phyloP scores from a whole-genome alignment of 2,113 vertebrate species.

The Calidris pygmaea region DNA sequence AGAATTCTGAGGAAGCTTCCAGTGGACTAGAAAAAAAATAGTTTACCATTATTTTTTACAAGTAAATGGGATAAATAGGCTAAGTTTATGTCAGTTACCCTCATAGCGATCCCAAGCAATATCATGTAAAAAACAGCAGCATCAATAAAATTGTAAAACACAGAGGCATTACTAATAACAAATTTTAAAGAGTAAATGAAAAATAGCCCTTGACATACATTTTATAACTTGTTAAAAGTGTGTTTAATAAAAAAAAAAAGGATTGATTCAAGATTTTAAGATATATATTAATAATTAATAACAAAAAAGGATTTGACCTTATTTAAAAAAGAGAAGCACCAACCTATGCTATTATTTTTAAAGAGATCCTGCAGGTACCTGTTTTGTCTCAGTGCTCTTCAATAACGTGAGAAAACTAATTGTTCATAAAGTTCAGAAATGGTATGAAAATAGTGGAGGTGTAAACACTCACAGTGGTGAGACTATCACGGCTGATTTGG shows the following conservation, averaged over 20 bases:
- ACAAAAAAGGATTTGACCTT: not conserved
- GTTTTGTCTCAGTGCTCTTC: not conserved
- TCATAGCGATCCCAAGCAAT: not conserved
- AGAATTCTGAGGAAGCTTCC: not conserved
- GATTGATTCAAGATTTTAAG: not conserved
- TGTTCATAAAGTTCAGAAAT: not conserved
- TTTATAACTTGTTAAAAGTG: not conserved
- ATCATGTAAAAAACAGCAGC: not conserved
- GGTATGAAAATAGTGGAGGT: not conserved
- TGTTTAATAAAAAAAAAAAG: not conserved
- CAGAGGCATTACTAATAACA: not conserved
- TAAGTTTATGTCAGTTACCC: not conserved
- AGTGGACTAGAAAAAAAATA: not conserved
- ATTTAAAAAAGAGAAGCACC: not conserved
- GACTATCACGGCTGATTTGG: not conserved
- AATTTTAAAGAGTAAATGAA: not conserved
- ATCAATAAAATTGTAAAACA: not conserved
- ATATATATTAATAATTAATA: not conserved
- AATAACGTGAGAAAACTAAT: not conserved
- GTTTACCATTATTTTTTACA: not conserved
- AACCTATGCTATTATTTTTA: not conserved
- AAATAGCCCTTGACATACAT: not conserved
- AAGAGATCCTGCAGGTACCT: not conserved
- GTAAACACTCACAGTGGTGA: not conserved
- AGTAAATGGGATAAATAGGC: not conserved